Evolutionary conservation across 2,797 vertebrate species (phyloP), one percentile per base, ranked within the genome.

Genomic region (Myioborus miniatus): DNA sequence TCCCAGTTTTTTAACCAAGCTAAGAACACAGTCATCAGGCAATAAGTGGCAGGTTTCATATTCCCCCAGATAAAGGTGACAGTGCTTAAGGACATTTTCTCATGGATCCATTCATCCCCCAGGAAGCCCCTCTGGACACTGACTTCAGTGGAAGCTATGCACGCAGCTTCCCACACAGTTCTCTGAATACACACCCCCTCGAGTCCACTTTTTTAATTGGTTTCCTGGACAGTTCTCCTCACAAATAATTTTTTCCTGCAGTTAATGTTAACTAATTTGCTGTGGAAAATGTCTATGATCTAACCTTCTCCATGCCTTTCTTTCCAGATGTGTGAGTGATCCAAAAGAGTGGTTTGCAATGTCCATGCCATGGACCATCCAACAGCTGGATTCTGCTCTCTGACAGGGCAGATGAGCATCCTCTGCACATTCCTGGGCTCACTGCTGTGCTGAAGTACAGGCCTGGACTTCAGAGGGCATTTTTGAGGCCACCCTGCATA

Each of bases 231-330:
- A 43, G 63, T 86, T 94, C 76, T 89, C 60, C 58, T 82, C 58
- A 70, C 72, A 97, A 87, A 89, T 92, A 89, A 77, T 84, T 94
- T 97, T 97, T 97, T 96, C 96, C 95, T 94, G 64, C 43, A 79
- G 76, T 89, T 80, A 64, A 85, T 68, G 76, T 26, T 94, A 95
- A 94, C 88, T 87, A 94, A 95, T 94, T 94, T 94, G 72, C 86
- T 93, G 86, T 93, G 91, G 86, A 96, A 97, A 97, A 88, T 83
- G 85, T 68, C 92, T 93, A 67, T 95, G 90, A 93, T 74, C 88
- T 93, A 97, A 96, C 78, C 67, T 44, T 88, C 91, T 97, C 90
- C 92, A 15, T 43, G 91, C 21, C 47, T 76, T 60, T 93, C 81
- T 76, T 95, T 91, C 92, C 30, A 78, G 87, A 89, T 26, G 78